Conservation (phyloP, 1,140 invertebrate species). For the Trachelipus rathkii region DNA sequence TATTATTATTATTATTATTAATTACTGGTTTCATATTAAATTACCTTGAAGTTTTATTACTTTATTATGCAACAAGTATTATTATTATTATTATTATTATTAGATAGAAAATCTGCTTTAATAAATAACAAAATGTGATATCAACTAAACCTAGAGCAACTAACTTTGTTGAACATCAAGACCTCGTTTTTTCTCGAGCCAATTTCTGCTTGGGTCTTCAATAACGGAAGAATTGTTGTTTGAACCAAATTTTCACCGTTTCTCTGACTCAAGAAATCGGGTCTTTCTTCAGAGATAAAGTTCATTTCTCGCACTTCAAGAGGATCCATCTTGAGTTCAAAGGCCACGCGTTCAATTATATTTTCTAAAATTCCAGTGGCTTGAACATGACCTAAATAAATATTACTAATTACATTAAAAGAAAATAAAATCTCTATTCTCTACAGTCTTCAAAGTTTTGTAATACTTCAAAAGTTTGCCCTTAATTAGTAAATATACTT, state of each 20-base stretch:
- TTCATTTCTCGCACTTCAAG: conserved; percentile 53
- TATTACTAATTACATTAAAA: too few relatives aligned
- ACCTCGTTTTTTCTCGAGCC: conserved; percentile 17
- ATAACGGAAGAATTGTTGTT: conserved; percentile 16
- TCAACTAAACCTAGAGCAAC: not conserved
- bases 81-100: too few relatives aligned
- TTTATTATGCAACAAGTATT: too few relatives aligned
- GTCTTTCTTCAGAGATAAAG: conserved; percentile 48
- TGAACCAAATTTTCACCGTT: conserved; percentile 19
- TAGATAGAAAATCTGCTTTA: too few relatives aligned
- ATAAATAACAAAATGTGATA: too few relatives aligned
- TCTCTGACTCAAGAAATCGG: conserved; percentile 8
- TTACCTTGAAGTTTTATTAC: too few relatives aligned
- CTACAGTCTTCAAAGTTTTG: too few relatives aligned
- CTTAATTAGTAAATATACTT: too few relatives aligned
- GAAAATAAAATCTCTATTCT: not conserved
- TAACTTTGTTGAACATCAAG: conserved; percentile 28
- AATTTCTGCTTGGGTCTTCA: conserved; percentile 19
- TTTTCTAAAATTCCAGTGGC: conserved; percentile 61
- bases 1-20: too few relatives aligned
- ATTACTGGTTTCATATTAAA: too few relatives aligned
- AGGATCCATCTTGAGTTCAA: conserved; percentile 62
- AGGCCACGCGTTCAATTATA: conserved; percentile 76
- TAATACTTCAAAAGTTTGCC: too few relatives aligned
- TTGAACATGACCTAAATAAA: not conserved